Base-by-base conservation (phyloP, 1,140 invertebrate genomes). In the Berghia stephanieae region DNA sequence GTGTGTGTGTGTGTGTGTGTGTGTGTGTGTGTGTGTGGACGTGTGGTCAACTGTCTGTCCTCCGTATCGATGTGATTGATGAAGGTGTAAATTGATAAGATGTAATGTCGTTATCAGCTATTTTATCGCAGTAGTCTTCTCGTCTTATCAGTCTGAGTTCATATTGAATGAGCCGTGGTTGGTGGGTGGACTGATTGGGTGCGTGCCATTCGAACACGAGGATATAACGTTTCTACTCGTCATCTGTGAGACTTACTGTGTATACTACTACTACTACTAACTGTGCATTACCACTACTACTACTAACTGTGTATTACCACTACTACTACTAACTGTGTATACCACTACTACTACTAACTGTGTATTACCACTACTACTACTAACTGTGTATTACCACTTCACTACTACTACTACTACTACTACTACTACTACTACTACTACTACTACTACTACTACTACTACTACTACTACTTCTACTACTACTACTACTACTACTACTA, bases 381-480 rank as follows among this genome's bases (percentile, higher is more conserved):
- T 24, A 60, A 6, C 55, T 8, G n/a, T n/a, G n/a, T n/a, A n/a
- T n/a, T 24, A 60, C 5, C 21, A 60, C 6, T 24, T 8, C 21
- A 60, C 55, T 24, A 60, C 55, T 24, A 60, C 21, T 31, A 60
- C 55, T 31, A 60, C 55, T 24, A 60, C 55, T 24, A 5, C 21
- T 60, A n/a, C 21, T 60, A 60, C 21, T 60, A n/a, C 21, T 60
- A 60, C 55, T 60, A n/a, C 55, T 60, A n/a, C 55, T 60, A n/a
- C 55, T 60, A n/a, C 55, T 60, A n/a, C 55, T 60, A 60, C 55
- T 60, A 60, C 55, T 60, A 60, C 55, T 60, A 60, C 55, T 60
- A 60, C 55, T 60, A 60, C 55, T 60, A 24, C 55, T 60, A 60
- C n/a, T 60, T 24, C 34, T 10, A 60, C 21, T 60, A n/a, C 55